phyloP scores from a whole-genome alignment of 2,113 vertebrate species.

The Sapayoa aenigma region DNA sequence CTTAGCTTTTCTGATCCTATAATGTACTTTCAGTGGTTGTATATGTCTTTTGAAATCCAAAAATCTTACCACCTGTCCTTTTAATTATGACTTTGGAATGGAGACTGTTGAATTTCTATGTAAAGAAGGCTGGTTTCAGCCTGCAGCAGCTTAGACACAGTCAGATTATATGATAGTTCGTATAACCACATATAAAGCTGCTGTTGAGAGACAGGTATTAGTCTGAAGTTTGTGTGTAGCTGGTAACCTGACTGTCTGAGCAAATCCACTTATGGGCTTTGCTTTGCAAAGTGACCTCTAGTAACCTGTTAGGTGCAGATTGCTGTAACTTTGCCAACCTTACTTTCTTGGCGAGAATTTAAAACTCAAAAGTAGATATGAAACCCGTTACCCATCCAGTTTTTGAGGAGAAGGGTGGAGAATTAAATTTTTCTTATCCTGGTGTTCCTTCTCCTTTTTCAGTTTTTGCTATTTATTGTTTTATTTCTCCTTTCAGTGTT shows the following conservation, averaged over 20 bases:
- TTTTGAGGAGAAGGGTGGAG: background rate
- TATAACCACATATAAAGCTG: background rate
- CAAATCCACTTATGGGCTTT: conserved; percentile 56
- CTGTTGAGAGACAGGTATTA: background rate
- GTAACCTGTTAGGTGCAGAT: conserved; percentile 16
- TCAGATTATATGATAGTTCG: background rate
- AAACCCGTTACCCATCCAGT: background rate
- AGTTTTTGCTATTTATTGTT: background rate
- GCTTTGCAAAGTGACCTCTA: conserved; percentile 30
- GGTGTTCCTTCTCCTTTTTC: background rate
- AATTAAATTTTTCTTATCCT: background rate
- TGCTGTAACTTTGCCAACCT: background rate
- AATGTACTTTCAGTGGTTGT: background rate
- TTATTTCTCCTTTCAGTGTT: conserved; percentile 82
- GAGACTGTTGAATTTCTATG: background rate
- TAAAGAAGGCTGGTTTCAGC: background rate
- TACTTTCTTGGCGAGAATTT: background rate
- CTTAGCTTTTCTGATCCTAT: background rate
- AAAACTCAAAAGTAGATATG: background rate
- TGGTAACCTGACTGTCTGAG: conserved; percentile 5
- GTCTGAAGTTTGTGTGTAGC: conserved; percentile 27
- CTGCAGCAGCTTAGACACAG: background rate
- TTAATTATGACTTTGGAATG: background rate
- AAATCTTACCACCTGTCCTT: background rate
- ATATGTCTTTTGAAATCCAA: background rate